Base-by-base conservation (phyloP, 2,888 invertebrate species). In the Phyto melanocephala region DNA sequence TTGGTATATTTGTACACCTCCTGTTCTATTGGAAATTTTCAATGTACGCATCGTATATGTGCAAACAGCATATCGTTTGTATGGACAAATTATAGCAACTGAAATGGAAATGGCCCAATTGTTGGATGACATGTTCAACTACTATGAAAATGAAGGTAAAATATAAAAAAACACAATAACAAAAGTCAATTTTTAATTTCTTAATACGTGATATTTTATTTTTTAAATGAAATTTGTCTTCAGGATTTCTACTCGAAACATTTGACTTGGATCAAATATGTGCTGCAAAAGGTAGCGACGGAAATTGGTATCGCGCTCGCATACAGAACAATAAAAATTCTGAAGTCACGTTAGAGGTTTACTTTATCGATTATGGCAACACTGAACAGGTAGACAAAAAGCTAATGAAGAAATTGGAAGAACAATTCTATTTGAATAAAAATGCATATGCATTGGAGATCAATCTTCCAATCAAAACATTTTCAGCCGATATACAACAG, bases 361-460 rank as follows among this genome's bases (percentile, higher is more conserved):
- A 87, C 2, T 95, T 93, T 87, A 88, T 94, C 0, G 96, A 96
- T 88, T 95, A 95, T 83, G 96, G 96, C 45, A 95, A 95, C 87
- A 89, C 91, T 0, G 95, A 95, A 89, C 90, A 91, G 5, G 87
- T 95, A 86, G 74, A 91, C 88, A 87, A 86, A n/a, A 85, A 85
- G 2, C 84, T 91, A 1, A 70, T 94, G 0, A 93, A 92, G 86
- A 88, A 90, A 76, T 89, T 94, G 7, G 92, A 93, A 74, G 85
- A 92, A 1, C 86, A 86, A 70, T 90, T 90, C 81, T 93, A 93
- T 89, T 90, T 80, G 17, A 84, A 87, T 63, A 85, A 84, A n/a
- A 89, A 89, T 75, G 87, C 89, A n/a, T 89, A 86, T 67, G 91
- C 87, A 2, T 84, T 89, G 24, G 90, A 90, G 81, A 82, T 91